These are phyloP conservation scores for Sicus ferrugineus DNA, from an alignment of 2,888 invertebrate genomes.

Conservation along the genomic window DNA sequence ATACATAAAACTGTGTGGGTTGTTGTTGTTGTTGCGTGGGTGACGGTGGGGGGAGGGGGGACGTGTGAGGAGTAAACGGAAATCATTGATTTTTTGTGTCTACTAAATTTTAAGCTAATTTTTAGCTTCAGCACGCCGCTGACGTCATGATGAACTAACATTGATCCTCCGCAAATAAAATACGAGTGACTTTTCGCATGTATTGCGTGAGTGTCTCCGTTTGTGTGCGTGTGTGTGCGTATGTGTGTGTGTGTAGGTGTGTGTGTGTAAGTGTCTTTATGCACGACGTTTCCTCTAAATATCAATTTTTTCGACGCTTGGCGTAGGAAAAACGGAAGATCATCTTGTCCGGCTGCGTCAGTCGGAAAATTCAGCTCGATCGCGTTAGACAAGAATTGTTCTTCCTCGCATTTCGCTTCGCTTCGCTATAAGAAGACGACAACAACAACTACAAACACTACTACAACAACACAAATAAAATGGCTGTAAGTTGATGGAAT, in stretches of 20 bases:
- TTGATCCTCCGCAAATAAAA: background rate
- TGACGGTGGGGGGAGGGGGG: background rate
- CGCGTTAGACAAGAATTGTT: slow-evolving; percentile 50
- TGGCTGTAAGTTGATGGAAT: slow-evolving; percentile 61
- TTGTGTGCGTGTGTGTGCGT: background rate
- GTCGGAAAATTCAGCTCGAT: slow-evolving; percentile 56
- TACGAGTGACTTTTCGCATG: background rate
- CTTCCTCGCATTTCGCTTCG: slow-evolving; percentile 1
- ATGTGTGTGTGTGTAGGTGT: background rate
- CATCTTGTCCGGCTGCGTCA: slow-evolving; percentile 54
- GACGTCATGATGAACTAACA: background rate
- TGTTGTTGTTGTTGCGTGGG: background rate
- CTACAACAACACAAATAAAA: slow-evolving; percentile 38
- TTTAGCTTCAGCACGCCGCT: background rate
- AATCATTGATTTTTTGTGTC: background rate
- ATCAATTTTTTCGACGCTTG: slow-evolving; percentile 41
- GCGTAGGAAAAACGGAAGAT: slow-evolving; percentile 58
- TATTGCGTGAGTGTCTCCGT: background rate
- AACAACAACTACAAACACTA: background rate
- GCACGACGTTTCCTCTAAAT: slow-evolving; percentile 43
- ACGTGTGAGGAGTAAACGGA: too few relatives aligned
- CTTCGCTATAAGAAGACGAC: slow-evolving; percentile 24
- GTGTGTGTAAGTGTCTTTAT: background rate
- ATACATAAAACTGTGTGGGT: background rate
- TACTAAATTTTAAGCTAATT: background rate